Conservation (phyloP, 1,140 invertebrate species). For the Prorops nasuta region DNA sequence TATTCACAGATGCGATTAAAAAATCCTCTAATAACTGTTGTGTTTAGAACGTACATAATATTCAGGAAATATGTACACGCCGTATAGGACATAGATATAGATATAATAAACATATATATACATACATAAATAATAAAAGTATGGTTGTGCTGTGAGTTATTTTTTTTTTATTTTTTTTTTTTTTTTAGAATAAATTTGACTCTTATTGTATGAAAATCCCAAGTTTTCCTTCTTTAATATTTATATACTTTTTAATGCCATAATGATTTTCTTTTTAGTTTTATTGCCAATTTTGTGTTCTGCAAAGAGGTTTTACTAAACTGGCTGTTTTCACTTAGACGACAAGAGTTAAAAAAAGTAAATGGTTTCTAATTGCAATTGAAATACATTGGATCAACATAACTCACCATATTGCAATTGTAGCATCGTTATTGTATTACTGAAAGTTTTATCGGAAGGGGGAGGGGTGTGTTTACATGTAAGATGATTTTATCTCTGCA, state of each 20-base stretch:
- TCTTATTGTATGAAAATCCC: not conserved
- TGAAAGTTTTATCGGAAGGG: too few species aligned
- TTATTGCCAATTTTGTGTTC: too few species aligned
- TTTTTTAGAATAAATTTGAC: not conserved
- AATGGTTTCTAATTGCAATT: too few species aligned
- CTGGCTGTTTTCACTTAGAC: too few species aligned
- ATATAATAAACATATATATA: conserved; percentile 11
- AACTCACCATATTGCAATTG: too few species aligned
- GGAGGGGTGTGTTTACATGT: too few species aligned
- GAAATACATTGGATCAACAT: too few species aligned
- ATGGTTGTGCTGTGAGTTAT: conserved; percentile 20
- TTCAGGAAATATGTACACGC: not conserved
- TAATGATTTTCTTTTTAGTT: conserved; percentile 1
- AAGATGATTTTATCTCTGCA: too few species aligned
- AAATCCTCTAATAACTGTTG: conserved; percentile 20
- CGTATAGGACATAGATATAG: not conserved
- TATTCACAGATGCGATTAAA: not conserved
- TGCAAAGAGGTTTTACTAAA: too few species aligned
- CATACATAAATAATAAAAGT: conserved; percentile 21
- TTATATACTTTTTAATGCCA: conserved; percentile 1
- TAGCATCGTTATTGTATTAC: too few species aligned
- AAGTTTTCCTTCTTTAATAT: not conserved
- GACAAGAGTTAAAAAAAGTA: too few species aligned
- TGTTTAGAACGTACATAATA: conserved; percentile 9
- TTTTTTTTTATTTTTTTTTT: conserved; percentile 10